A percentile compares a stretch with the other conserved stretches of the same genome.
These are phyloP conservation scores for Drosophila arizonae DNA, from an alignment of 1,140 invertebrate species.

Conservation along the genomic window DNA sequence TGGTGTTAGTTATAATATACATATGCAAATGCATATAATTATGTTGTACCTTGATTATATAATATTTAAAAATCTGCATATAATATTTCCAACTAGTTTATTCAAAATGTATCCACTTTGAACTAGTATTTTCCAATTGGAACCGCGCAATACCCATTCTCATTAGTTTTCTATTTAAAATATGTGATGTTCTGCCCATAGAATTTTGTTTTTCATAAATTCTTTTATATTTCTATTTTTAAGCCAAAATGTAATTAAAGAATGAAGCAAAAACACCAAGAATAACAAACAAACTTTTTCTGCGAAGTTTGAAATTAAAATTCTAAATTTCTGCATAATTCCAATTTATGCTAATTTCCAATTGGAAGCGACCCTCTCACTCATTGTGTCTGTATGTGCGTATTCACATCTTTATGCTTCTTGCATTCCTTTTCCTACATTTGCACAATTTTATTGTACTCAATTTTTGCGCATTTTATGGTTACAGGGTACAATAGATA, in stretches of 20 bases:
- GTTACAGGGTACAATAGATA: constrained; percentile 44
- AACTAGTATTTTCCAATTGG: too few relatives aligned
- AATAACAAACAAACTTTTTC: not conserved
- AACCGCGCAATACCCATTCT: too few relatives aligned
- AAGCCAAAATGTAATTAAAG: not conserved
- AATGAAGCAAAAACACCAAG: not conserved
- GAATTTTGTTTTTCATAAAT: not conserved
- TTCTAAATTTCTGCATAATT: constrained; percentile 3
- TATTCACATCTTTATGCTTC: not conserved
- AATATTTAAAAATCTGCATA: not conserved
- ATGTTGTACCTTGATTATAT: too few relatives aligned
- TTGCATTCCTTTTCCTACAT: constrained; percentile 10
- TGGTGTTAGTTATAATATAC: too few relatives aligned
- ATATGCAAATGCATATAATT: too few relatives aligned
- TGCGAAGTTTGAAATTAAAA: not conserved
- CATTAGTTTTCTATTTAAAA: not conserved
- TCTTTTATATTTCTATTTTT: not conserved
- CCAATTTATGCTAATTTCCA: constrained; percentile 1
- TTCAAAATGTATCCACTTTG: not conserved
- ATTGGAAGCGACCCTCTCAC: not conserved
- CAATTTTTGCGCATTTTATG: constrained; percentile 9
- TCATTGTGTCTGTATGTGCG: not conserved
- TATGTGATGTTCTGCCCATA: not conserved
- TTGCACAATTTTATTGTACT: constrained; percentile 12
- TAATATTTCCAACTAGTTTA: too few relatives aligned